These are phyloP conservation scores for Allophyes oxyacanthae DNA, from an alignment of 2,888 invertebrate species.

Conservation along the genomic window DNA sequence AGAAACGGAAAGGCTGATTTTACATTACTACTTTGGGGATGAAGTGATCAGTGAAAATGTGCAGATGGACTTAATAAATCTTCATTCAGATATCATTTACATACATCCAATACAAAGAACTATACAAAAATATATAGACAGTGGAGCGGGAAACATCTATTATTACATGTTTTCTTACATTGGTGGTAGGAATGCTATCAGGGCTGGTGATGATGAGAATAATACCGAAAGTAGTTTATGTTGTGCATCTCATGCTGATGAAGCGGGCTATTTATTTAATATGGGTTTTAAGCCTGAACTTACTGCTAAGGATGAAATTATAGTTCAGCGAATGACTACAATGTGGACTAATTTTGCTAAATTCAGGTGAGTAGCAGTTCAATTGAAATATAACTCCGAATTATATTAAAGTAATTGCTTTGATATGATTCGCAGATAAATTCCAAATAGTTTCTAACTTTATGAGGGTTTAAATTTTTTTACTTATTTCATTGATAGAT, in stretches of 20 bases:
- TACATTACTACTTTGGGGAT: conserved; percentile 70
- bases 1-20: conserved; percentile 55
- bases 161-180: conserved; percentile 69
- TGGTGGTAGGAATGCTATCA: conserved; percentile 64
- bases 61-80: conserved; percentile 55
- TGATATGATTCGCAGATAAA: too few species aligned
- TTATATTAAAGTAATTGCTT: too few species aligned
- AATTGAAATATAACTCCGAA: too few species aligned
- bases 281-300: conserved; percentile 52
- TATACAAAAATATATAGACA: conserved; percentile 61
- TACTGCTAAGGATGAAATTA: conserved; percentile 57
- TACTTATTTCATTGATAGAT: too few species aligned
- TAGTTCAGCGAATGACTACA: conserved; percentile 63
- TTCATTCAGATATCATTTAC: conserved; percentile 65
- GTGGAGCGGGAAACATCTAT: conserved; percentile 57
- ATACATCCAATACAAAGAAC: conserved; percentile 59
- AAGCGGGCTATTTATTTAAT: conserved; percentile 67
- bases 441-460: too few species aligned
- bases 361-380: conserved; percentile 62
- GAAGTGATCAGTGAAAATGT: conserved; percentile 47
- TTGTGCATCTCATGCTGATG: conserved; percentile 63
- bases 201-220: too few species aligned
- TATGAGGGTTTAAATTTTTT: too few species aligned
- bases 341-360: conserved; percentile 70
- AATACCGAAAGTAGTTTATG: too few species aligned